A percentile compares a stretch with the other conserved stretches of the same genome.
Evolutionary conservation across 2,888 invertebrate genomes (phyloP).

Genomic region (Netelia melanura): DNA sequence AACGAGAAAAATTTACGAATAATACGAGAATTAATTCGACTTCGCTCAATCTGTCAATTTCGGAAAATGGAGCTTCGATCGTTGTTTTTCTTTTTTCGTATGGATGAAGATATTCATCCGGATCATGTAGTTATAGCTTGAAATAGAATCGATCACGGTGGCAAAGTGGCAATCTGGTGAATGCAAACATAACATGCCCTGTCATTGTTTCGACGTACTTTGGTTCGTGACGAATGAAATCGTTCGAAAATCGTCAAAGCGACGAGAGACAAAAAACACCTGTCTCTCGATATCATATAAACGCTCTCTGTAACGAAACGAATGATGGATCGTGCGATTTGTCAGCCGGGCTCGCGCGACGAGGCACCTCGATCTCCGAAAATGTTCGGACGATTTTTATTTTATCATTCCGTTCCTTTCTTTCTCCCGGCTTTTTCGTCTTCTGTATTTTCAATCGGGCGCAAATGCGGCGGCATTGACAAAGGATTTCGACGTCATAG

Average conservation of each 20-base stretch:
- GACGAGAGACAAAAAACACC: constrained; percentile 33
- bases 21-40: background rate
- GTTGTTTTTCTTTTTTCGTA: background rate
- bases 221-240: constrained; percentile 7
- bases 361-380: constrained; percentile 8
- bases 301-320: background rate
- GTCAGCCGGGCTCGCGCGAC: constrained; percentile 26
- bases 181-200: background rate
- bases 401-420: background rate
- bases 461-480: constrained; percentile 58
- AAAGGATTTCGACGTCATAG: constrained; percentile 54
- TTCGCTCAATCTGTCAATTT: background rate
- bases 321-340: constrained; percentile 58
- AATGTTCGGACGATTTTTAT: constrained; percentile 33
- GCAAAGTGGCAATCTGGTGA: background rate
- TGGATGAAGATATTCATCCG: background rate
- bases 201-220: background rate
- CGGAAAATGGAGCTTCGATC: background rate
- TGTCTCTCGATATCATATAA: constrained; percentile 26
- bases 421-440: background rate
- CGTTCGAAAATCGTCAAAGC: constrained; percentile 16
- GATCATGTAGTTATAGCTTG: background rate
- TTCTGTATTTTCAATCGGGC: constrained; percentile 28
- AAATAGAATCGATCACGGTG: constrained; percentile 5
- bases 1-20: background rate